A percentile compares a stretch with the other conserved stretches of the same genome.
Conservation (phyloP, 2,888 invertebrate genomes). For the Anarsia innoxiella region DNA sequence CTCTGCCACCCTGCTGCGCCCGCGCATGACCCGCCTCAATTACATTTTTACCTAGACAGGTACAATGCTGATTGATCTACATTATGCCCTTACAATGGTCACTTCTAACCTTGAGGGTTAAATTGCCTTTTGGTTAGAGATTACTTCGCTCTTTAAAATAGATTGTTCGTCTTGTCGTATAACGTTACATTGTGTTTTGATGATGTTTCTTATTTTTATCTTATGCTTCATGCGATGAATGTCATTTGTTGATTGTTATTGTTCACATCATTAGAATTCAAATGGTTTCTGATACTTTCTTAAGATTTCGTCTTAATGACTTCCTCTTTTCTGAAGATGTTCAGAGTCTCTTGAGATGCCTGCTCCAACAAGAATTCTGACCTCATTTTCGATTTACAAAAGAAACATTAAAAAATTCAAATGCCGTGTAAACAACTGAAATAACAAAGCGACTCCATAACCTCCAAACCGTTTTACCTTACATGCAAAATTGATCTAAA, state of each 20-base stretch:
- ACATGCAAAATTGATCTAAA: constrained; percentile 22
- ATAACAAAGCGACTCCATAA: too few species aligned
- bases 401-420: too few species aligned
- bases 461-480: constrained; percentile 9
- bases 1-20: constrained; percentile 38
- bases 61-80: constrained; percentile 46
- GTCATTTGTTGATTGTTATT: background rate
- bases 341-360: too few species aligned
- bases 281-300: background rate
- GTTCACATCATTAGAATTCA: background rate
- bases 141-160: background rate
- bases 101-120: constrained; percentile 10
- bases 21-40: constrained; percentile 31
- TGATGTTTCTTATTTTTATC: too few species aligned
- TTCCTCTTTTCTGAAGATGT: too few species aligned
- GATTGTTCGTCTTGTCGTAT: too few species aligned
- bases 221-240: background rate
- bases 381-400: too few species aligned
- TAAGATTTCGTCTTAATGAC: background rate
- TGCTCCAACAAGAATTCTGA: too few species aligned
- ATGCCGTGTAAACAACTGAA: too few species aligned
- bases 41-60: constrained; percentile 47
- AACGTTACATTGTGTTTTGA: too few species aligned
- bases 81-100: constrained; percentile 6
- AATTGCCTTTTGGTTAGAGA: constrained; percentile 3